Conservation (phyloP, 2,888 invertebrate species). For the Cheilosia soror region DNA sequence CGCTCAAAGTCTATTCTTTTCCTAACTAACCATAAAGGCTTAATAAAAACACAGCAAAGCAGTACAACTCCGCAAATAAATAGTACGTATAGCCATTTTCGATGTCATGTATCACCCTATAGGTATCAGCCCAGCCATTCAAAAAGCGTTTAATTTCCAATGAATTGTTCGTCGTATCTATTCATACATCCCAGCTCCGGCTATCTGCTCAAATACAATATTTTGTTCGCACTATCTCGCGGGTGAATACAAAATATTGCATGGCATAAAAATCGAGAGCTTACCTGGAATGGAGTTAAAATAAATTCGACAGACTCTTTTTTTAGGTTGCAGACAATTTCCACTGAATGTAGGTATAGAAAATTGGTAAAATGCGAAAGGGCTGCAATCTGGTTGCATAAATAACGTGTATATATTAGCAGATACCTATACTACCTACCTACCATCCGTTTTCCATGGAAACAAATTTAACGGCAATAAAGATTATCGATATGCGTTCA, state of each 20-base stretch:
- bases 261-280: conserved; percentile 27
- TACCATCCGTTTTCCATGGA: conserved; percentile 4
- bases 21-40: too few species aligned
- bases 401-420: conserved; percentile 32
- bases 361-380: background rate
- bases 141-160: too few species aligned
- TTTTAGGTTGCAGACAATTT: conserved; percentile 10
- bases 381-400: conserved; percentile 24
- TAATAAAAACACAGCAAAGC: too few species aligned
- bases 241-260: conserved; percentile 44
- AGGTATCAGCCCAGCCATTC: too few species aligned
- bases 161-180: too few species aligned
- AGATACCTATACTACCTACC: too few species aligned
- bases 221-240: conserved; percentile 41
- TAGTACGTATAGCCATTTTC: too few species aligned
- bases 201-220: conserved; percentile 5
- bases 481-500: conserved; percentile 31
- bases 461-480: conserved; percentile 29
- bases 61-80: too few species aligned
- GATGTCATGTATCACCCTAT: too few species aligned
- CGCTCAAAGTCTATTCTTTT: too few species aligned
- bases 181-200: background rate
- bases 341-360: conserved; percentile 18
- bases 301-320: conserved; percentile 54
- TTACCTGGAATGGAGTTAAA: conserved; percentile 42